A percentile compares a stretch with the other conserved stretches of the same genome.
phyloP scores from a whole-genome alignment of 2,113 vertebrate genomes.

The Emydocephalus ijimae region DNA sequence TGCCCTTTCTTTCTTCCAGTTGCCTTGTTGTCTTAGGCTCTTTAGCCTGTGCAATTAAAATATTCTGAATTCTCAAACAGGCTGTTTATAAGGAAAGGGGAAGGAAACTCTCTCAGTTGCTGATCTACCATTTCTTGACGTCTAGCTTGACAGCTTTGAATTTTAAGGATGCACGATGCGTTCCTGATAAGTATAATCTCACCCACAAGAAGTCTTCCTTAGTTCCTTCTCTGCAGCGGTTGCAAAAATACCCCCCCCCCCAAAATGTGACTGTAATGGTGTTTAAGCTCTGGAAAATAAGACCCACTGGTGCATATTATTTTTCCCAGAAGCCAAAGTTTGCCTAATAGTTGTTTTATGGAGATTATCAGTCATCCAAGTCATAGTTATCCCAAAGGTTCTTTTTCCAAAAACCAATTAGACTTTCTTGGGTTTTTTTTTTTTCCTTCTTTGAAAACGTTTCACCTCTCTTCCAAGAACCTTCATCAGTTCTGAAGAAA shows the following conservation, averaged over 20 bases:
- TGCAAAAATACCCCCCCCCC: background rate
- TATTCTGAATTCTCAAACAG: background rate
- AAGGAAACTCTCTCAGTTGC: background rate
- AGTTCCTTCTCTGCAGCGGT: background rate
- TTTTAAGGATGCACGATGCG: background rate
- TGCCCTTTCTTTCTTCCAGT: background rate
- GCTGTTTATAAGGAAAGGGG: background rate
- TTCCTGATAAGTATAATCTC: background rate
- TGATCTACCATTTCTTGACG: background rate
- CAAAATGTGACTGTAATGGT: background rate
- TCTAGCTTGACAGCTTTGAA: background rate
- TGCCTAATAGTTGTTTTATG: background rate
- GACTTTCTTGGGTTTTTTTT: background rate
- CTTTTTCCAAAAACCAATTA: background rate
- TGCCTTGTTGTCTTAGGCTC: background rate
- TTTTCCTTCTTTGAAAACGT: no score
- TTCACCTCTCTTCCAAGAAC: no score
- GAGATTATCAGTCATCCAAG: background rate
- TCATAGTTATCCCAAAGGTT: background rate
- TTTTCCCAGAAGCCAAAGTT: background rate
- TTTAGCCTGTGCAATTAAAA: background rate
- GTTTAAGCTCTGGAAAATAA: background rate
- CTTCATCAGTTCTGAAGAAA: no score
- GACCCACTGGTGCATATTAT: background rate
- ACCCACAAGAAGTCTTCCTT: background rate